Conservation (phyloP, 2,113 vertebrate species). For the Scortum barcoo region DNA sequence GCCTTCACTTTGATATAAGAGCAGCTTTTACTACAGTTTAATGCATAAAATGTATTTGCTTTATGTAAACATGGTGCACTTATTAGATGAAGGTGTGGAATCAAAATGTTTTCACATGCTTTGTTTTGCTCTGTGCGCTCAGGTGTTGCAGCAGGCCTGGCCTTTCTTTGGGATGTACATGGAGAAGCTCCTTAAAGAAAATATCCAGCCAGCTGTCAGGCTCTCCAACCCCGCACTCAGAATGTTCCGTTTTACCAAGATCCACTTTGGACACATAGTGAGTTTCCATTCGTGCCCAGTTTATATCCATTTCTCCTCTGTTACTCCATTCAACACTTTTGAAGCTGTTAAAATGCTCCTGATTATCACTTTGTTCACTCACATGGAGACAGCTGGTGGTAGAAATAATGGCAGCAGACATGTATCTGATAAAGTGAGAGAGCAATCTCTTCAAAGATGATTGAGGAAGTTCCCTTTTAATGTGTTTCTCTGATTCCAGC, state of each 20-base stretch:
- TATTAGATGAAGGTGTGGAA: background rate
- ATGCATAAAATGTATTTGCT: background rate
- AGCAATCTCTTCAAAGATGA: background rate
- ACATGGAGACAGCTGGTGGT: no score
- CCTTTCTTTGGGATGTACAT: slow-evolving; percentile 94
- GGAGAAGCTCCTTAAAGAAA: slow-evolving; percentile 92
- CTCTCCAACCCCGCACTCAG: slow-evolving; percentile 88
- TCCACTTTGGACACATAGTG: slow-evolving; percentile 93
- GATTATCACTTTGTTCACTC: background rate
- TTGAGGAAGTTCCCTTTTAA: background rate
- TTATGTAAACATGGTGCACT: background rate
- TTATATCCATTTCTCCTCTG: background rate
- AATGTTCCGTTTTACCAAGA: slow-evolving; percentile 92
- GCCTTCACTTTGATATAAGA: no score
- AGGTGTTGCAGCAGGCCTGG: slow-evolving; percentile 95
- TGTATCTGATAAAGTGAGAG: background rate
- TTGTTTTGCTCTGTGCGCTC: background rate
- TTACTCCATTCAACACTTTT: background rate
- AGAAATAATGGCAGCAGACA: background rate
- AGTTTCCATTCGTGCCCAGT: slow-evolving; percentile 24
- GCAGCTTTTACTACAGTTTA: background rate
- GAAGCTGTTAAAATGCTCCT: background rate
- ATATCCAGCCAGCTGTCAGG: slow-evolving; percentile 88
- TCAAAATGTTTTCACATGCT: background rate
- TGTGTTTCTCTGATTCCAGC: slow-evolving; percentile 82